Evolutionary conservation across 1,140 invertebrate species (phyloP).

Genomic region (Lethocerus indicus): DNA sequence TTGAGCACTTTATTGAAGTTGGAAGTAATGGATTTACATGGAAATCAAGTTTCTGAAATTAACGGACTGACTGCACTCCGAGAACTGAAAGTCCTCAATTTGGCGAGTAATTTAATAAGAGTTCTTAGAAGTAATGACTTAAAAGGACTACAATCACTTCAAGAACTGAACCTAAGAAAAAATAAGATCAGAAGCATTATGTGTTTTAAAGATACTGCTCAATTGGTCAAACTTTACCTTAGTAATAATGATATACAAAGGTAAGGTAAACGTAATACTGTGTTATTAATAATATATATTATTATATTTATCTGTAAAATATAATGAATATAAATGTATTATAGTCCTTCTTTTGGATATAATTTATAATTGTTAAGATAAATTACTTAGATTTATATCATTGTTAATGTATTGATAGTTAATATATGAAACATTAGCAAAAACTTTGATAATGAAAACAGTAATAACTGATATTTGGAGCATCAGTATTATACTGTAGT

Average conservation of each 20-base stretch:
- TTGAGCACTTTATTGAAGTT: slow-evolving; percentile 48
- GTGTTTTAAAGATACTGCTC: slow-evolving; percentile 63
- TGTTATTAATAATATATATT: too few relatives aligned
- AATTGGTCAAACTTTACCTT: slow-evolving; percentile 63
- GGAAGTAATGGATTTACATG: slow-evolving; percentile 82
- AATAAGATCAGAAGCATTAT: slow-evolving; percentile 64
- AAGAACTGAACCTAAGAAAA: slow-evolving; percentile 72
- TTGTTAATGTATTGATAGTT: too few relatives aligned
- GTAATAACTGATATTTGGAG: too few relatives aligned
- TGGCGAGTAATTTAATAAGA: slow-evolving; percentile 76
- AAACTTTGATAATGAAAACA: too few relatives aligned
- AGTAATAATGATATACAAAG: slow-evolving; percentile 72
- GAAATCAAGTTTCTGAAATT: slow-evolving; percentile 61
- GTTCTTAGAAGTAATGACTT: slow-evolving; percentile 53
- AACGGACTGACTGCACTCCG: slow-evolving; percentile 36
- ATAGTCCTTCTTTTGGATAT: too few relatives aligned
- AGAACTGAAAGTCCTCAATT: slow-evolving; percentile 74
- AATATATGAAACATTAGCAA: too few relatives aligned
- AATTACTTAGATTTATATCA: too few relatives aligned
- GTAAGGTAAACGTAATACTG: slow-evolving; percentile 27
- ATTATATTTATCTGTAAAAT: too few relatives aligned
- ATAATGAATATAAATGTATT: too few relatives aligned
- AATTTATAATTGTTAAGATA: too few relatives aligned
- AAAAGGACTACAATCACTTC: slow-evolving; percentile 51
- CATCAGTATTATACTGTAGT: too few relatives aligned